These are phyloP conservation scores for Hiodon tergisus DNA, from an alignment of 2,113 vertebrate genomes.

Conservation along the genomic window DNA sequence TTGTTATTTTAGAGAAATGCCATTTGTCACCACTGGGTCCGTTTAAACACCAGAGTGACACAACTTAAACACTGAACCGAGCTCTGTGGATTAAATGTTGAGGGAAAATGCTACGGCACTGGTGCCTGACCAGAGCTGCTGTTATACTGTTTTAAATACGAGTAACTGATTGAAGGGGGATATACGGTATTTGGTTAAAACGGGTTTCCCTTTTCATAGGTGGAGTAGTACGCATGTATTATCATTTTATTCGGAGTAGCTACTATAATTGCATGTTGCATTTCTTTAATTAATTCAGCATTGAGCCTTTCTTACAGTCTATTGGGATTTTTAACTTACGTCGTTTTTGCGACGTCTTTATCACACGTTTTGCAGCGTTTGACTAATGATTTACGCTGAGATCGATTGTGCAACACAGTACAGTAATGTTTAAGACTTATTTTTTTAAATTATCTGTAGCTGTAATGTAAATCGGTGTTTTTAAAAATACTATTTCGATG, in stretches of 20 bases:
- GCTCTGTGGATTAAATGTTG: background rate
- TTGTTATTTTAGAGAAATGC: background rate
- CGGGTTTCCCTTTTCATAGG: background rate
- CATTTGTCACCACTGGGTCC: background rate
- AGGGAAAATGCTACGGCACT: background rate
- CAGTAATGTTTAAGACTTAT: background rate
- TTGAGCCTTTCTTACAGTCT: background rate
- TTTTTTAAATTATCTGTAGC: background rate
- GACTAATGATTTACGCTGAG: background rate
- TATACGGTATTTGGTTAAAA: conserved; percentile 7
- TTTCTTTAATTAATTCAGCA: conserved; percentile 7
- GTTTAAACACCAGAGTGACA: background rate
- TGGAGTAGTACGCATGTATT: background rate
- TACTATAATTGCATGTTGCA: conserved; percentile 7
- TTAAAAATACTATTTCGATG: no score
- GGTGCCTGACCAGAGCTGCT: conserved; percentile 2
- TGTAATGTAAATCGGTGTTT: background rate
- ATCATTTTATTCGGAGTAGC: background rate
- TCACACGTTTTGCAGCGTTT: background rate
- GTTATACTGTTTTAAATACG: conserved; percentile 5
- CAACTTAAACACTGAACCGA: background rate
- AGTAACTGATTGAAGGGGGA: conserved; percentile 17
- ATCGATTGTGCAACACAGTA: background rate
- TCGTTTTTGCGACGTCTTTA: background rate
- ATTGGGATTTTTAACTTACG: background rate